Evolutionary conservation across 2,797 vertebrate genomes (phyloP).

Genomic region (Ctenosaura bakeri): DNA sequence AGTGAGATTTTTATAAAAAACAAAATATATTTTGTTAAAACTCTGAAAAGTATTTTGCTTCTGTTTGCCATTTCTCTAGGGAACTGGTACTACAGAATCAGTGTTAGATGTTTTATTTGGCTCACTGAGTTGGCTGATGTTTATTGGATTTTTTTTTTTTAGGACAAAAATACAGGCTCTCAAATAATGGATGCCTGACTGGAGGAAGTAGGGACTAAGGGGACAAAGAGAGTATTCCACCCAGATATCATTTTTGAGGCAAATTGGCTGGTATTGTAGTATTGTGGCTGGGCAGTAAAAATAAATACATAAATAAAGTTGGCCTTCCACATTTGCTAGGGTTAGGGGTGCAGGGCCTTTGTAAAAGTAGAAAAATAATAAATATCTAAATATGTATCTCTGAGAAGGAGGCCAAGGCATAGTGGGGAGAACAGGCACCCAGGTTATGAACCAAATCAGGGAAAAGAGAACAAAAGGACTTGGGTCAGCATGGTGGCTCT

Average conservation of each 20-base stretch:
- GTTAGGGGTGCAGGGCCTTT: too few species aligned
- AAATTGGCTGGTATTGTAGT: neutral
- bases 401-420: too few species aligned
- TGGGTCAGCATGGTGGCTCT: too few species aligned
- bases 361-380: too few species aligned
- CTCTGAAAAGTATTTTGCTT: constrained; percentile 22
- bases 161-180: neutral
- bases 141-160: neutral
- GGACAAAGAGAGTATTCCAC: neutral
- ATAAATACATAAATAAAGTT: too few species aligned
- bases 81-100: neutral
- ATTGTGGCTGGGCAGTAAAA: neutral
- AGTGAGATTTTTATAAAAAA: neutral
- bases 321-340: too few species aligned
- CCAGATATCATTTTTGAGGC: neutral
- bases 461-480: too few species aligned
- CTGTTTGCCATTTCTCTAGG: constrained; percentile 16
- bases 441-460: too few species aligned
- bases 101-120: neutral
- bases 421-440: too few species aligned
- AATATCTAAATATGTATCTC: too few species aligned
- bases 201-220: neutral
- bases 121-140: neutral
- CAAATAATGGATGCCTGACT: neutral
- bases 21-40: neutral